Evolutionary conservation across 2,888 invertebrate species (phyloP).

Genomic region (Muscina levida): DNA sequence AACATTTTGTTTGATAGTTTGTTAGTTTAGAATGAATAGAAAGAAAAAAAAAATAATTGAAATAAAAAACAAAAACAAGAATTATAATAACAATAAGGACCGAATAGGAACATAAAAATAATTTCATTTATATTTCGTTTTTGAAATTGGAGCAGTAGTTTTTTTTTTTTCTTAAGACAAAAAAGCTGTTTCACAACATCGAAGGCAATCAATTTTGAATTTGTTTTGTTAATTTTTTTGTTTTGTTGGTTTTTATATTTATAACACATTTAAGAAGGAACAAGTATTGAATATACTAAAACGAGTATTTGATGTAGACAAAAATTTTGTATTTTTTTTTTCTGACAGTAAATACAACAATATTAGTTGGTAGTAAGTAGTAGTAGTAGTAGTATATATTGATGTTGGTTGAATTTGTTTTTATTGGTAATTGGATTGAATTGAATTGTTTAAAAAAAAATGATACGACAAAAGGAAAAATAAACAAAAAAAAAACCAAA

Average conservation of each 20-base stretch:
- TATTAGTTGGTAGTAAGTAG: slow-evolving; percentile 10
- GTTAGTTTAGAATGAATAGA: slow-evolving; percentile 16
- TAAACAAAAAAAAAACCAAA: too few species aligned
- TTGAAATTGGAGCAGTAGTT: slow-evolving; percentile 51
- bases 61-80: background rate
- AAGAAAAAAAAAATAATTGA: slow-evolving; percentile 13
- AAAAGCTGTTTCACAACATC: slow-evolving; percentile 69
- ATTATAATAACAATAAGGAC: slow-evolving; percentile 30
- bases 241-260: background rate
- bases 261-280: slow-evolving; percentile 60
- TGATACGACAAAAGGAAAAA: slow-evolving; percentile 2
- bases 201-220: slow-evolving; percentile 67
- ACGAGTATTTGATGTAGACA: slow-evolving; percentile 36
- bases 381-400: slow-evolving; percentile 14
- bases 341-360: slow-evolving; percentile 50
- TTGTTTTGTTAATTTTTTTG: background rate
- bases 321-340: slow-evolving; percentile 43
- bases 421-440: background rate
- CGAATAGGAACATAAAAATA: slow-evolving; percentile 58
- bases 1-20: slow-evolving; percentile 27
- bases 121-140: slow-evolving; percentile 14
- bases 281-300: slow-evolving; percentile 44
- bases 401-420: slow-evolving; percentile 33
- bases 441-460: too few species aligned
- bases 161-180: slow-evolving; percentile 56